Conservation (phyloP, 2,113 vertebrate species). For the Poicephalus meyeri region DNA sequence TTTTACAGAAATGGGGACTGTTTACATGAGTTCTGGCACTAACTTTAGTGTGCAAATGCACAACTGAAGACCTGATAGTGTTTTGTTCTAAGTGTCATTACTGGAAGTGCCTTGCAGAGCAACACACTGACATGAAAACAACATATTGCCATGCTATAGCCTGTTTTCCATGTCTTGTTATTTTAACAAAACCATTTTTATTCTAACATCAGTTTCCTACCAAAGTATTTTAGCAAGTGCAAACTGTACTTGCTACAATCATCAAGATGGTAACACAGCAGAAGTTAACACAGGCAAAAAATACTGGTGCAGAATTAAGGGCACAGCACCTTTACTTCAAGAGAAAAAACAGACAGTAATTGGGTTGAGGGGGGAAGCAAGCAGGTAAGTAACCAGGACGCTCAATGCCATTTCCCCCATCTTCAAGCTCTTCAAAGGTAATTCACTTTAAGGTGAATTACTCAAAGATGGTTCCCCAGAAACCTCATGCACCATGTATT, state of each 20-base stretch:
- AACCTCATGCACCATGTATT: background rate
- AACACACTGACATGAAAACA: background rate
- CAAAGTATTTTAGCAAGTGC: background rate
- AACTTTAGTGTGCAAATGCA: background rate
- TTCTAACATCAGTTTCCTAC: background rate
- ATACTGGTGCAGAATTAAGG: background rate
- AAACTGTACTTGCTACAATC: background rate
- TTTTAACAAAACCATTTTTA: background rate
- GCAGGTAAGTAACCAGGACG: background rate
- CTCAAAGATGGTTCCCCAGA: background rate
- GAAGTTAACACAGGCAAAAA: background rate
- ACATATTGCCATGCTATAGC: rapidly evolving
- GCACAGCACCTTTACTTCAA: background rate
- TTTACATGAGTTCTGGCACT: background rate
- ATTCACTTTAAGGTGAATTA: background rate
- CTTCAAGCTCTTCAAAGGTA: background rate
- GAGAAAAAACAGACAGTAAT: background rate
- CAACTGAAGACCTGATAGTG: background rate
- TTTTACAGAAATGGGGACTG: background rate
- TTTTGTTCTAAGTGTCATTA: background rate
- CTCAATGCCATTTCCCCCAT: background rate
- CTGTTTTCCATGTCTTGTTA: background rate
- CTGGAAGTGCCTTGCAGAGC: background rate
- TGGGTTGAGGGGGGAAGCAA: background rate
- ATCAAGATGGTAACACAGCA: background rate